Evolutionary conservation across 2,797 vertebrate species (phyloP), one percentile per base, ranked within the genome.

Genomic region (Dallia pectoralis): DNA sequence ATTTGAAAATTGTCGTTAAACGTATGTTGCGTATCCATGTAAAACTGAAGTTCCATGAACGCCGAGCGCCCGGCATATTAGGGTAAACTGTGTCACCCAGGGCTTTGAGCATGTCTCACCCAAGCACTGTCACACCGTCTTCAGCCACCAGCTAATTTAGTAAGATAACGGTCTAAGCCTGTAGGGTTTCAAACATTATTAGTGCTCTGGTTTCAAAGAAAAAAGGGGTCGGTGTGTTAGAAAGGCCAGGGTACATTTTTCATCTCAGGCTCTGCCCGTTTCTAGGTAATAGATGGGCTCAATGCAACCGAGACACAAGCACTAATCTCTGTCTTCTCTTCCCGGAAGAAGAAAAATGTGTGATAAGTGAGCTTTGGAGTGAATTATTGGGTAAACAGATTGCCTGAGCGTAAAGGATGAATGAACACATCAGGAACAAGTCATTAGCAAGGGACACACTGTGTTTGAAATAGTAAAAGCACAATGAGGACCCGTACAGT

Each of bases 241-340:
- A 36, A 36, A 36, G 33, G 33, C 36, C 36, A 40, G 36, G 36
- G 36, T 9, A 40, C 2, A 40, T 40, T 3, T 40, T 40, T 40
- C 5, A 9, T 40, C 36, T 9, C 36, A 40, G 36, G 6, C 36
- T 40, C 36, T 9, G 5, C 36, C 36, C 9, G 36, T 40, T 88
- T 90, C 79, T 86, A 85, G 91, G 89, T 89, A 89, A 91, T 87
- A 89, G 86, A 91, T 89, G 84, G 80, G 82, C 82, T 86, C 79
- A 77, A 74, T 78, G 77, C 80, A 86, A 79, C 82, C 80, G 87
- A 40, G 6, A 84, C 87, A 84, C 81, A 77, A 85, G 71, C 80
- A 80, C 78, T 79, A 77, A 83, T 86, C 86, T 84, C 75, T 84
- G 80, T 78, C 75, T 80, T 87, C 81, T 76, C 68, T 87, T 81